Percentiles rank a stretch among this genome's conserved stretches.
These are phyloP conservation scores for Cephalopterus ornatus DNA, from an alignment of 2,113 vertebrate genomes.

Conservation along the genomic window DNA sequence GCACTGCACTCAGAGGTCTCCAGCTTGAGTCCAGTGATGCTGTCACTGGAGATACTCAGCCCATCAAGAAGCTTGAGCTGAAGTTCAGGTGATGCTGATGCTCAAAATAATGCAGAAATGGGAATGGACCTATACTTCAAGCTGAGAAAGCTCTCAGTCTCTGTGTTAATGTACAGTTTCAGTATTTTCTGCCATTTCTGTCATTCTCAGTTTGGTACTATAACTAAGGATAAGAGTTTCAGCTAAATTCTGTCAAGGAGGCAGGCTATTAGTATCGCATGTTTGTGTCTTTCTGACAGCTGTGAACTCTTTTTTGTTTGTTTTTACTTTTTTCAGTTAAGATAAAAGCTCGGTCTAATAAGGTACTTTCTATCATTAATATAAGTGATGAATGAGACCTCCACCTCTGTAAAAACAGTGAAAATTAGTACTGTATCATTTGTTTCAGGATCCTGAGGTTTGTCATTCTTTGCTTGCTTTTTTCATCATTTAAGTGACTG, in stretches of 20 bases:
- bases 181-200: not conserved
- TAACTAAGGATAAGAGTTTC: not conserved
- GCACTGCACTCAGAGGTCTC: not conserved
- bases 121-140: not conserved
- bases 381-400: not conserved
- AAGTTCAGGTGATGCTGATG: not conserved
- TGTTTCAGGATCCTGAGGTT: not conserved
- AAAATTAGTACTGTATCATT: not conserved
- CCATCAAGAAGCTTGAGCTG: not conserved
- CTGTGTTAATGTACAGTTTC: not conserved
- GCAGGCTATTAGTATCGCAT: not conserved
- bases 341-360: not conserved
- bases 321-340: not conserved
- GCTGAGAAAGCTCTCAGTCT: not conserved
- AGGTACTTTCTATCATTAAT: not conserved
- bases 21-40: not conserved
- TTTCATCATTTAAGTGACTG: not conserved
- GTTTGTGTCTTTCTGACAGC: not conserved
- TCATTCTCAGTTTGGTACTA: not conserved
- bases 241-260: not conserved
- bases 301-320: not conserved
- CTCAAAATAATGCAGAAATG: not conserved
- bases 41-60: not conserved
- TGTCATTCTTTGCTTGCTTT: not conserved
- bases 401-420: not conserved